phyloP scores from a whole-genome alignment of 2,797 vertebrate genomes.

The Danio jaintianensis region DNA sequence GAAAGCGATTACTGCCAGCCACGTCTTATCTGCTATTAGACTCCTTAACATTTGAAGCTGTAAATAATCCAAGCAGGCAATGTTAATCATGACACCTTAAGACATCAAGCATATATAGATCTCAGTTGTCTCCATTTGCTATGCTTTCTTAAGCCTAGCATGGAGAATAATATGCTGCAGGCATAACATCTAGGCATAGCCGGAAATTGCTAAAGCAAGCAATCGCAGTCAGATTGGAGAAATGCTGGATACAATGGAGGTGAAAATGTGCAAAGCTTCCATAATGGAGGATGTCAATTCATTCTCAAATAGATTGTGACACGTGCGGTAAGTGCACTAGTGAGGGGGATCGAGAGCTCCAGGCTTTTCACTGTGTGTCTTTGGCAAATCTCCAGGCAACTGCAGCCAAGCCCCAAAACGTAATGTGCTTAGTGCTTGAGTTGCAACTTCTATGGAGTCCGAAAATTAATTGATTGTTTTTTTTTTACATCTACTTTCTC shows the following conservation, averaged over 20 bases:
- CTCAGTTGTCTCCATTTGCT: constrained; percentile 50
- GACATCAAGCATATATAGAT: constrained; percentile 53
- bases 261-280: constrained; percentile 50
- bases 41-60: constrained; percentile 25
- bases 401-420: constrained; percentile 55
- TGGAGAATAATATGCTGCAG: constrained; percentile 20
- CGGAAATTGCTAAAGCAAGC: constrained; percentile 34
- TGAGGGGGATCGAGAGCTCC: constrained; percentile 31
- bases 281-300: constrained; percentile 50
- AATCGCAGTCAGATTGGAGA: constrained; percentile 25
- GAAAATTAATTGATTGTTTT: constrained; percentile 55
- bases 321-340: constrained; percentile 45
- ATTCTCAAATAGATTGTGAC: constrained; percentile 58
- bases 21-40: constrained; percentile 48
- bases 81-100: constrained; percentile 55
- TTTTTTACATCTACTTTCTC: constrained; percentile 30
- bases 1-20: constrained; percentile 55
- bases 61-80: constrained; percentile 46
- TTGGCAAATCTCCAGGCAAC: constrained; percentile 58
- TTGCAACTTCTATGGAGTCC: constrained; percentile 59
- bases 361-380: constrained; percentile 40
- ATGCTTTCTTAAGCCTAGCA: constrained; percentile 49
- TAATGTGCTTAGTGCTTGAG: constrained; percentile 60
- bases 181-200: constrained; percentile 28
- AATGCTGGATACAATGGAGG: constrained; percentile 40